phyloP scores from a whole-genome alignment of 2,888 invertebrate species.

The Anodontia alba region DNA sequence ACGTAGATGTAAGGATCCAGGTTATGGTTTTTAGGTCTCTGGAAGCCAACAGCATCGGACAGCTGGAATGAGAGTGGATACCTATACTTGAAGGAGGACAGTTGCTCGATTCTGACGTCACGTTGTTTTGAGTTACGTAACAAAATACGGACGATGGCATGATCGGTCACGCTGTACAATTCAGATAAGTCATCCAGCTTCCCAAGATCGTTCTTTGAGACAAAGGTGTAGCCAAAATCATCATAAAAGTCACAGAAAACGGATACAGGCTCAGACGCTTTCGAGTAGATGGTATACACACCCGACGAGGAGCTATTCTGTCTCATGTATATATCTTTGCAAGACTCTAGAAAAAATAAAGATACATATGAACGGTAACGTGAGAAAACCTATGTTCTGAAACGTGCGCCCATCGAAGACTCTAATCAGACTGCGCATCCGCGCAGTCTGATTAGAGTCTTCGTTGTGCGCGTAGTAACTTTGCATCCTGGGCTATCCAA shows the following conservation, averaged over 20 bases:
- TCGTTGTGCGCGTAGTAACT: too few relatives aligned
- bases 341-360: not conserved
- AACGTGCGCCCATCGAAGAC: too few relatives aligned
- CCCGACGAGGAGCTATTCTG: not conserved
- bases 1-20: constrained; percentile 12
- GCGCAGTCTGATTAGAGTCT: too few relatives aligned
- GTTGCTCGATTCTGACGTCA: constrained; percentile 9
- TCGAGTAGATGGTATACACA: not conserved
- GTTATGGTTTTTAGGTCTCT: not conserved
- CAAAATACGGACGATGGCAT: not conserved
- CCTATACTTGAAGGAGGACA: not conserved
- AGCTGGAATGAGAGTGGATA: constrained; percentile 14
- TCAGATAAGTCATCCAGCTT: not conserved
- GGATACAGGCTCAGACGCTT: not conserved
- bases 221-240: constrained; percentile 1
- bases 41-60: not conserved
- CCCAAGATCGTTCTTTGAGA: constrained; percentile 10
- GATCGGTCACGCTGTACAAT: not conserved
- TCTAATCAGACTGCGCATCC: too few relatives aligned
- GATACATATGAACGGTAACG: too few relatives aligned
- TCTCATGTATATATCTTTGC: constrained; percentile 4
- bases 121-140: constrained; percentile 1
- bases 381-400: too few relatives aligned
- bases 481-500: too few relatives aligned
- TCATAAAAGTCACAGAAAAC: constrained; percentile 29